Percentiles rank a stretch among this genome's conserved stretches.
Evolutionary conservation across 92 coral and sea anemone species (phyloP).

Genomic region (Porites evermanni): DNA sequence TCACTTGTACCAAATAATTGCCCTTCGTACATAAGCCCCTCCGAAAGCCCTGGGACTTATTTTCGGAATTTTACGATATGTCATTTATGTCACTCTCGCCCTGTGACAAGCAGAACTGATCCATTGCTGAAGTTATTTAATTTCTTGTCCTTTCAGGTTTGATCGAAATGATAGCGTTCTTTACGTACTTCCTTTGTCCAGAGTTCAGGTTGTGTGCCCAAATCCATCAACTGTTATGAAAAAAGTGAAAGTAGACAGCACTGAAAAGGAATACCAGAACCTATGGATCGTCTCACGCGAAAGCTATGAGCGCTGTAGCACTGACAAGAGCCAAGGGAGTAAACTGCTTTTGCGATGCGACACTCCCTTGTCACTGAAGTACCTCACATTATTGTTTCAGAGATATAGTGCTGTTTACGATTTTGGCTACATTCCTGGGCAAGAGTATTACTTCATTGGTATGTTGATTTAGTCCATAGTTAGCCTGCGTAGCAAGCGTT

Average conservation of each 20-base stretch:
- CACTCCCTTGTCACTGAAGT: constrained; percentile 67
- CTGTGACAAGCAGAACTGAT: not conserved
- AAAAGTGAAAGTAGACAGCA: constrained; percentile 30
- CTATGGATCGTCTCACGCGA: constrained; percentile 73
- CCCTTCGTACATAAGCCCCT: no score
- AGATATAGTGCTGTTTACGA: constrained; percentile 65
- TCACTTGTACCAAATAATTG: no score
- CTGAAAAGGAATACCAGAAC: constrained; percentile 67
- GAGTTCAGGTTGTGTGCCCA: constrained; percentile 70
- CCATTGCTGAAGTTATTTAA: not conserved
- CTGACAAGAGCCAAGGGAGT: constrained; percentile 51
- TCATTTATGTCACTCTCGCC: not conserved
- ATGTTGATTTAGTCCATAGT: constrained; percentile 4
- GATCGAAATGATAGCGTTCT: constrained; percentile 35
- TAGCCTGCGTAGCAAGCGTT: no score
- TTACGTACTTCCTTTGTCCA: constrained; percentile 63
- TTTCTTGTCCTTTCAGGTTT: constrained; percentile 45
- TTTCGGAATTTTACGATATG: no score
- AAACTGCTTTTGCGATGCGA: constrained; percentile 61
- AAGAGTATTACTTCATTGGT: constrained; percentile 79
- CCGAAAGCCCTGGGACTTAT: no score
- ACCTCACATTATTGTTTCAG: constrained; percentile 66
- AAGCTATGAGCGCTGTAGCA: constrained; percentile 64
- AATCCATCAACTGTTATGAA: constrained; percentile 60
- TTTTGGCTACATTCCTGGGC: constrained; percentile 60